These are phyloP conservation scores for Chaetodon auriga DNA, from an alignment of 2,113 vertebrate genomes.

Conservation along the genomic window DNA sequence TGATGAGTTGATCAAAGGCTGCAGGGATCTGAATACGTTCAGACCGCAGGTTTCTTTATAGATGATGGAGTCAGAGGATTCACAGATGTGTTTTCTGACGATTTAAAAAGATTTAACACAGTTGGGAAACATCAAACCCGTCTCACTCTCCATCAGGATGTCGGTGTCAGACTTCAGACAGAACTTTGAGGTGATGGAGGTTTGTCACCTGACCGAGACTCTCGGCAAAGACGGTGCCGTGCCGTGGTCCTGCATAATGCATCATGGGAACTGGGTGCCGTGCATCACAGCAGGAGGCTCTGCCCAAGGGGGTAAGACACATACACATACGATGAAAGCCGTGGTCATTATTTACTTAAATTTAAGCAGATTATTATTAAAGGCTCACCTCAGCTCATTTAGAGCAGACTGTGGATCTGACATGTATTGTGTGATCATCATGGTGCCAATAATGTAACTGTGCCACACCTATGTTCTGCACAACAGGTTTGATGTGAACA, in stretches of 20 bases:
- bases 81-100: no score
- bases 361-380: background rate
- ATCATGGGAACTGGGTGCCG: conserved; percentile 82
- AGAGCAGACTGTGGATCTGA: no score
- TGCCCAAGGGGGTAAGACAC: conserved; percentile 40
- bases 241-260: conserved; percentile 76
- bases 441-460: background rate
- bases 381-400: no score
- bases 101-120: background rate
- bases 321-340: background rate
- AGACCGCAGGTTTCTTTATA: background rate
- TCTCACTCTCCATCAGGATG: conserved; percentile 78
- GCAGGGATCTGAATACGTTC: no score
- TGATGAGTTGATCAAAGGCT: no score
- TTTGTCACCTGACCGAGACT: conserved; percentile 81
- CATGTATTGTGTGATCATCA: no score
- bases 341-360: background rate
- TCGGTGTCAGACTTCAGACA: conserved; percentile 81
- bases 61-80: background rate
- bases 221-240: conserved; percentile 29
- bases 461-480: background rate
- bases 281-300: conserved; percentile 75
- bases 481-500: background rate
- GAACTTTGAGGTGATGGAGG: conserved; percentile 83
- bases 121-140: background rate